Conservation (phyloP, 2,113 vertebrate species). For the Callipepla squamata region DNA sequence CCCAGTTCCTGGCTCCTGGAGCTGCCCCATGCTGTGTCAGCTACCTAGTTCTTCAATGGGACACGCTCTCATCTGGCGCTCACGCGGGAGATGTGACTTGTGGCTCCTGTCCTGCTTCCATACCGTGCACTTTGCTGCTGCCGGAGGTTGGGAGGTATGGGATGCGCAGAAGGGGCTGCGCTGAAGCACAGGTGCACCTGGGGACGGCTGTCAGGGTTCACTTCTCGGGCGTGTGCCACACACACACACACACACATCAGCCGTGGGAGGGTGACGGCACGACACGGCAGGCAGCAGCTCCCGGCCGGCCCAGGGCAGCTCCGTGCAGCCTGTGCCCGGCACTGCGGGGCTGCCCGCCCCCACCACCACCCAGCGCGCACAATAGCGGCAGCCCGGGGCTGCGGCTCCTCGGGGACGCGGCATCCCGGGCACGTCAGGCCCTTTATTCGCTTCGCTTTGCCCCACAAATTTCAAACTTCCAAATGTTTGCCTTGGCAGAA, state of each 20-base stretch:
- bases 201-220: accelerated
- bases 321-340: conserved; percentile 58
- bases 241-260: neutral
- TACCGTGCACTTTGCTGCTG: neutral
- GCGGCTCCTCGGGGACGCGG: neutral
- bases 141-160: neutral
- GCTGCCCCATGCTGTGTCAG: neutral
- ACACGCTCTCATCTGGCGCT: accelerated
- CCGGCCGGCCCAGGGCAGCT: conserved; percentile 21
- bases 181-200: accelerated
- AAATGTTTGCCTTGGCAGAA: neutral
- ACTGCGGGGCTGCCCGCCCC: conserved; percentile 64
- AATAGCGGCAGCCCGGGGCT: conserved; percentile 3
- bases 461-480: neutral
- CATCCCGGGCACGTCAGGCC: neutral
- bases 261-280: neutral
- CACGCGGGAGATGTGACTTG: neutral
- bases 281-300: neutral
- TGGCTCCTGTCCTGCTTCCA: neutral
- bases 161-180: accelerated
- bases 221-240: neutral
- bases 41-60: neutral
- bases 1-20: neutral
- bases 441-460: neutral
- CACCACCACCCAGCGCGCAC: conserved; percentile 44